phyloP scores from a whole-genome alignment of 2,113 vertebrate species.

The Tinamus guttatus region DNA sequence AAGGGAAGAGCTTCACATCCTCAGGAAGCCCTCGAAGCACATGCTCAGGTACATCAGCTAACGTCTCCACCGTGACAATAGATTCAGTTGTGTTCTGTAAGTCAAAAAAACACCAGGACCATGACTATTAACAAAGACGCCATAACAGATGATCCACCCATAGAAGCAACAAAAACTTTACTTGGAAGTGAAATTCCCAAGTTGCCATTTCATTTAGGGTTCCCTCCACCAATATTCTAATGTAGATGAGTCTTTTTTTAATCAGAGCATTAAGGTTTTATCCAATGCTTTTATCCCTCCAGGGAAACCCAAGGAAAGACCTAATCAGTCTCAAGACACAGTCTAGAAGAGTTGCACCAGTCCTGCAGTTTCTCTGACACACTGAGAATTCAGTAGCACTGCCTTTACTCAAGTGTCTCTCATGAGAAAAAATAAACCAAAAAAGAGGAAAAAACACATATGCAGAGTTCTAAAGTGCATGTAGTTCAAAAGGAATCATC shows the following conservation, averaged over 20 bases:
- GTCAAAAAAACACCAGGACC: conserved; percentile 36
- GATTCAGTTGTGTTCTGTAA: conserved; percentile 72
- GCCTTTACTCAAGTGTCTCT: fast-evolving
- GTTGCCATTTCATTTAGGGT: neutral
- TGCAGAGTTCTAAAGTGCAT: neutral
- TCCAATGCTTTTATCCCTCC: neutral
- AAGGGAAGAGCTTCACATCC: conserved; percentile 82
- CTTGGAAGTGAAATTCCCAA: neutral
- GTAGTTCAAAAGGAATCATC: neutral
- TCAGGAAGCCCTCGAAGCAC: conserved; percentile 83
- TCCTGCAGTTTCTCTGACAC: neutral
- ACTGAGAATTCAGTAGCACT: no score
- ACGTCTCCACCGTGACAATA: conserved; percentile 73
- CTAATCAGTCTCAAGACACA: neutral
- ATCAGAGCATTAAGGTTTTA: neutral
- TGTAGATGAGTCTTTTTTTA: neutral
- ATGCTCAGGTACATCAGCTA: conserved; percentile 81
- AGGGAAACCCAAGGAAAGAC: neutral
- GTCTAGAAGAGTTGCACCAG: neutral
- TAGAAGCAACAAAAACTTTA: neutral
- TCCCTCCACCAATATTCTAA: neutral
- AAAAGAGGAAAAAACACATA: neutral
- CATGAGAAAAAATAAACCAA: neutral
- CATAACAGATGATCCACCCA: neutral
- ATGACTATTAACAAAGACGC: neutral